Conservation (phyloP, 2,113 vertebrate genomes). For the Mustelus asterias region DNA sequence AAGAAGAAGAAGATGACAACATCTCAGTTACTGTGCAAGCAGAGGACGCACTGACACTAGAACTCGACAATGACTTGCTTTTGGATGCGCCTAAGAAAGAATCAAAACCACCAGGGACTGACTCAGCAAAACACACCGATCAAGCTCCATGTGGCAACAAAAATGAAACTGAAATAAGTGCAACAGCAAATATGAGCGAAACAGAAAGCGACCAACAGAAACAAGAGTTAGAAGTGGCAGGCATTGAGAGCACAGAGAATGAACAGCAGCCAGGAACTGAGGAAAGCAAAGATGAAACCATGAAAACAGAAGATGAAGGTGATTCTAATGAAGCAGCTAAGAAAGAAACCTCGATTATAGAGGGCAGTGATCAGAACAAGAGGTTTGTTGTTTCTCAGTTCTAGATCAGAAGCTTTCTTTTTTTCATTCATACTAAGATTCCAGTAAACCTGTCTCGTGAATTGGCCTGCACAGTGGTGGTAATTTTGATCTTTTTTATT, state of each 20-base stretch:
- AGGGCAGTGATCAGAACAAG: slow-evolving; percentile 97
- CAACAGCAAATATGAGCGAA: slow-evolving; percentile 60
- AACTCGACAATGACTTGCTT: slow-evolving; percentile 67
- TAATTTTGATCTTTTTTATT: slow-evolving; percentile 33
- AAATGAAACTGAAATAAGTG: slow-evolving; percentile 67
- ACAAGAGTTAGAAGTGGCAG: slow-evolving; percentile 61
- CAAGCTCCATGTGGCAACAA: slow-evolving; percentile 69
- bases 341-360: slow-evolving; percentile 94
- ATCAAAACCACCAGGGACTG: slow-evolving; percentile 65
- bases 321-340: slow-evolving; percentile 72
- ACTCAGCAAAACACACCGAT: slow-evolving; percentile 63
- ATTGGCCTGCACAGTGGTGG: slow-evolving; percentile 48
- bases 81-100: slow-evolving; percentile 65
- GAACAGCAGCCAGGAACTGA: slow-evolving; percentile 63
- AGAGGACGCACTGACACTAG: slow-evolving; percentile 64
- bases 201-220: slow-evolving; percentile 72
- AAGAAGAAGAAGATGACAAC: slow-evolving; percentile 66
- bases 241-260: slow-evolving; percentile 58
- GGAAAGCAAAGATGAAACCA: slow-evolving; percentile 72
- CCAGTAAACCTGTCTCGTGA: slow-evolving; percentile 56
- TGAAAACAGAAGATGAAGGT: slow-evolving; percentile 75
- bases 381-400: slow-evolving; percentile 99
- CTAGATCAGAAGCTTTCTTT: slow-evolving; percentile 94
- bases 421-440: slow-evolving; percentile 73
- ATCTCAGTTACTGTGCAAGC: slow-evolving; percentile 61